Conservation (phyloP, 2,888 invertebrate species). For the Oasisia sp. region DNA sequence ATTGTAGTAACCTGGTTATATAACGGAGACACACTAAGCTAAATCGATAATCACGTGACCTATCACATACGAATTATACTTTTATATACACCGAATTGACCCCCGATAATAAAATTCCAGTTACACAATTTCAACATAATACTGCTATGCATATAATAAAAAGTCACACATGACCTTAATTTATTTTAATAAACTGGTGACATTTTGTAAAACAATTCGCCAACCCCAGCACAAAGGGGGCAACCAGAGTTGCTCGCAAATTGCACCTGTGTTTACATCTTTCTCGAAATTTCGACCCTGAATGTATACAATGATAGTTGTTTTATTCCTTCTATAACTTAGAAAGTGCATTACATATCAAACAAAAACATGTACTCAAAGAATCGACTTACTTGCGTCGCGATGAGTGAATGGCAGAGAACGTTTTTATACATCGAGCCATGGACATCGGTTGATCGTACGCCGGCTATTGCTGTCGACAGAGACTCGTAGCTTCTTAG, state of each 20-base stretch:
- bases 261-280: neutral
- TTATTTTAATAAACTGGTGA: too few species aligned
- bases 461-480: neutral
- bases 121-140: too few species aligned
- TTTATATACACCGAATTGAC: too few species aligned
- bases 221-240: too few species aligned
- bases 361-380: neutral
- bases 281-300: neutral
- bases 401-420: neutral
- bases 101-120: too few species aligned
- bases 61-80: too few species aligned
- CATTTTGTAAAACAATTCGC: too few species aligned
- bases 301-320: neutral
- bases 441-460: neutral
- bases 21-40: too few species aligned
- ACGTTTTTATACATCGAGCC: neutral
- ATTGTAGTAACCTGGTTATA: too few species aligned
- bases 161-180: too few species aligned
- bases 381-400: neutral
- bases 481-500: neutral
- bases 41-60: too few species aligned
- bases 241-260: neutral
- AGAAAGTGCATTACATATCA: neutral
- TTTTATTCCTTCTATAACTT: neutral
- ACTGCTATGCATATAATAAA: too few species aligned